Evolutionary conservation across 2,888 invertebrate species (phyloP).

Genomic region (Eupithecia inturbata): DNA sequence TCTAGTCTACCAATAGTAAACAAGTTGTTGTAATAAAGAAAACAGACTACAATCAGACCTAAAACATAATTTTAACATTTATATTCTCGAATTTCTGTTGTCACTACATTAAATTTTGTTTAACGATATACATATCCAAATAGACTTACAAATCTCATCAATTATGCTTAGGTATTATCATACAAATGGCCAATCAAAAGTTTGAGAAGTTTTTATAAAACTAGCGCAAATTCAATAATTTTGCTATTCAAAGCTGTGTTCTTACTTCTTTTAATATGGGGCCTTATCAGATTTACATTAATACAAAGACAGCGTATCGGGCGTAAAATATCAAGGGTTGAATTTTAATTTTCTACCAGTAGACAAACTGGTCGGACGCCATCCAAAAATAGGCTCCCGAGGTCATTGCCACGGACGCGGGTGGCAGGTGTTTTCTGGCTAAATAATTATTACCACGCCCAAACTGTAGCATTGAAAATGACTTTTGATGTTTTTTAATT

Average conservation of each 20-base stretch:
- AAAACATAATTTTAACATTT: conserved; percentile 22
- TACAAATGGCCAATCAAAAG: conserved; percentile 22
- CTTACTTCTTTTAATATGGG: conserved; percentile 40
- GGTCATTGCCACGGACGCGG: conserved; percentile 52
- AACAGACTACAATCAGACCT: conserved; percentile 18
- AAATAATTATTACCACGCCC: conserved; percentile 41
- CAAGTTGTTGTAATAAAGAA: conserved; percentile 13
- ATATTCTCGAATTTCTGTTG: conserved; percentile 24
- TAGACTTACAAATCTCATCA: conserved; percentile 16
- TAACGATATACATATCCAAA: conserved; percentile 16
- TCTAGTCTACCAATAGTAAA: conserved; percentile 4
- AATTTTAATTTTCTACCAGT: conserved; percentile 44
- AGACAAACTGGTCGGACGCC: conserved; percentile 44
- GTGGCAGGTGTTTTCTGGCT: conserved; percentile 45
- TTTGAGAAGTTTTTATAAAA: conserved; percentile 23
- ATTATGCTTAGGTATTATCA: conserved; percentile 24
- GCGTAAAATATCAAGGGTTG: conserved; percentile 40
- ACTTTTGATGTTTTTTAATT: conserved; percentile 19
- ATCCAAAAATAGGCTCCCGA: conserved; percentile 50
- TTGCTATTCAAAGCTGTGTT: conserved; percentile 36
- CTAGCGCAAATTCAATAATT: conserved; percentile 32
- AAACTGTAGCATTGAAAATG: conserved; percentile 23
- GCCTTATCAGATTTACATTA: conserved; percentile 44
- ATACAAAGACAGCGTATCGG: conserved; percentile 42
- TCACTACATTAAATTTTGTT: conserved; percentile 21